These are phyloP conservation scores for Tridacna gigas DNA, from an alignment of 2,888 invertebrate genomes.

Conservation along the genomic window DNA sequence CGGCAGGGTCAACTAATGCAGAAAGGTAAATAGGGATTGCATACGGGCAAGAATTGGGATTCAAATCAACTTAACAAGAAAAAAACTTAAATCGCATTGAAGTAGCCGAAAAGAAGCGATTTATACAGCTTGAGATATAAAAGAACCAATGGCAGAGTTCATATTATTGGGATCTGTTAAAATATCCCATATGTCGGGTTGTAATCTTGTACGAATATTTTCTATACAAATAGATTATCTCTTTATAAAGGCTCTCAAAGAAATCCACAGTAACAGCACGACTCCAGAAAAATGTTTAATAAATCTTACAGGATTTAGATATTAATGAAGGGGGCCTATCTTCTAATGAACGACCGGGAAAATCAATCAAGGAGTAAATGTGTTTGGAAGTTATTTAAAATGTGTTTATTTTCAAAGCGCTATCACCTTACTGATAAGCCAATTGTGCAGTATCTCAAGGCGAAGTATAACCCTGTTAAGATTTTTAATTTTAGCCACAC, in stretches of 20 bases:
- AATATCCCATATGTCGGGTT: constrained; percentile 31
- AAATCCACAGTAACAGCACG: constrained; percentile 53
- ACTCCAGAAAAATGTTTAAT: constrained; percentile 62
- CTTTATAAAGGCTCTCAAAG: constrained; percentile 53
- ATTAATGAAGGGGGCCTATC: constrained; percentile 61
- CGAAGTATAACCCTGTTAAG: constrained; percentile 58
- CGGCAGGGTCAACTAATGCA: too few species aligned
- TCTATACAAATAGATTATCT: constrained; percentile 57
- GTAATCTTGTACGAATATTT: constrained; percentile 51
- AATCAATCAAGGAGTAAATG: constrained; percentile 65
- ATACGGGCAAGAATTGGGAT: too few species aligned
- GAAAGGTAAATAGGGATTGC: too few species aligned
- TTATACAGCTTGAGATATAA: too few species aligned
- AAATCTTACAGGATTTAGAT: constrained; percentile 54
- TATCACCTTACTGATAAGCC: constrained; percentile 54
- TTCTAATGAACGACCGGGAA: constrained; percentile 54
- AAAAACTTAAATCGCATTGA: too few species aligned
- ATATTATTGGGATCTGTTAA: constrained; percentile 6
- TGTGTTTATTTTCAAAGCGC: constrained; percentile 68
- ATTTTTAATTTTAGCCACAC: constrained; percentile 61
- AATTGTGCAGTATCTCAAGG: constrained; percentile 62
- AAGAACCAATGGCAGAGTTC: too few species aligned
- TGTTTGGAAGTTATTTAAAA: constrained; percentile 70
- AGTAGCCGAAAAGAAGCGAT: too few species aligned
- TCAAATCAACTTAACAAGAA: too few species aligned